Evolutionary conservation across 1,140 invertebrate species (phyloP).

Genomic region (Spodoptera frugiperda): DNA sequence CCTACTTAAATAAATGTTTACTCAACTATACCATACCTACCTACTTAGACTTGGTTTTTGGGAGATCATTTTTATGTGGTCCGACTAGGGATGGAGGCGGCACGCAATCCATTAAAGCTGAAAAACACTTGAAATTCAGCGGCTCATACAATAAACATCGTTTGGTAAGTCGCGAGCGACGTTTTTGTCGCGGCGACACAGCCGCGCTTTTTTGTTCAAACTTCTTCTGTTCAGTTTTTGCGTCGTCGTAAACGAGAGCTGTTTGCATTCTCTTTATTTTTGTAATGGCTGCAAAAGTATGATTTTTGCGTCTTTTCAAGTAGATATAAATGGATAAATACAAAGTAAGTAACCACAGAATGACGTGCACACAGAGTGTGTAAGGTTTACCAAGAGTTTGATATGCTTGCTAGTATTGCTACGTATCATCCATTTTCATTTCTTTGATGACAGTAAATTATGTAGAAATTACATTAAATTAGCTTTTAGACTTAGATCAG

Average conservation of each 20-base stretch:
- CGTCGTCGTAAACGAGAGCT: constrained; percentile 13
- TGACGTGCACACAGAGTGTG: not conserved
- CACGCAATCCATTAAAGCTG: constrained; percentile 76
- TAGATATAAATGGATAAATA: not conserved
- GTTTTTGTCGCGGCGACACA: constrained; percentile 69
- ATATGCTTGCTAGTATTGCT: no score
- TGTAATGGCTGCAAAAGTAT: constrained; percentile 19
- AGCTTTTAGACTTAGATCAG: no score
- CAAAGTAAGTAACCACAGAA: not conserved
- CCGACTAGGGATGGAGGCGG: constrained; percentile 32
- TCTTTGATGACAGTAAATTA: no score
- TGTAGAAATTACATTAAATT: no score
- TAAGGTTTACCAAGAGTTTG: no score
- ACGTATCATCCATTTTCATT: no score
- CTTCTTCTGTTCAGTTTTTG: constrained; percentile 53
- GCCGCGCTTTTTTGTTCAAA: constrained; percentile 62
- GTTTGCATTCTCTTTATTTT: constrained; percentile 27
- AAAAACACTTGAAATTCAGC: constrained; percentile 77
- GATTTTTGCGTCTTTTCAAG: not conserved
- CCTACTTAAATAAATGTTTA: not conserved
- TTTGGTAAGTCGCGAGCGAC: constrained; percentile 51
- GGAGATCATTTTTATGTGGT: constrained; percentile 36
- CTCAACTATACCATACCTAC: not conserved
- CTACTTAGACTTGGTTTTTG: constrained; percentile 5
- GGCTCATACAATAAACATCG: constrained; percentile 83